Base-by-base conservation (phyloP, 2,113 vertebrate genomes). In the Pomatorhinus ruficollis region DNA sequence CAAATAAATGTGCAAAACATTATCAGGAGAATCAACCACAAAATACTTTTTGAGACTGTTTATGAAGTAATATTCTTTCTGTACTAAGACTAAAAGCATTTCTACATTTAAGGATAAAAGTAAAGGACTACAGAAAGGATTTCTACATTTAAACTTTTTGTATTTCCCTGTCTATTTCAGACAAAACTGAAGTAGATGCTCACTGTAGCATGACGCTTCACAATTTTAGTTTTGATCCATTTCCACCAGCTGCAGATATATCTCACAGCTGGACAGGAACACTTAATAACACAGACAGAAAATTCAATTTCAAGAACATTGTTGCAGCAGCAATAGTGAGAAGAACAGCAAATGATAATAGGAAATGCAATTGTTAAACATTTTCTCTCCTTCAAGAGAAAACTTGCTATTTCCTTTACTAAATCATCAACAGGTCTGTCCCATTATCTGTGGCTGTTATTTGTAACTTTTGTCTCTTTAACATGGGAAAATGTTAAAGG, bases 241-340 rank as follows among this genome's bases (percentile, higher is more conserved):
- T 94, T 93, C 27, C 10, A 75, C 21, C 44, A 79, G 65, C 30
- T 74, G 12, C 28, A 83, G 68, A 74, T 82, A 50, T 31, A 40
- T 61, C 76, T 94, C 64, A 81, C 30, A 74, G 45, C 7, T 90
- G 50, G 21, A 40, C 31, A 91, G 42, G 77, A 49, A 75, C 45
- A 77, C 23, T 91, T 83, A 93, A 71, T 84, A 88, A 82, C 50
- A 63, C 25, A 89, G 49, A 87, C 12, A 82, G 40, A 22, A 90
- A 74, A 92, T 86, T 86, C 64, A 88, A 88, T 95, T 97, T 95
- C 56, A 87, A 37, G 61, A 94, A 60, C 21, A 59, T 61, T 79
- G 15, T 83, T 83, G n/a, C 28, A 54, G 37, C 37, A 91, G 61
- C 56, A 94, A 15, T 27, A 21, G 24, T 40, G 25, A 83, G 23